phyloP scores from a whole-genome alignment of 2,888 invertebrate species.

The Bugulina stolonifera region DNA sequence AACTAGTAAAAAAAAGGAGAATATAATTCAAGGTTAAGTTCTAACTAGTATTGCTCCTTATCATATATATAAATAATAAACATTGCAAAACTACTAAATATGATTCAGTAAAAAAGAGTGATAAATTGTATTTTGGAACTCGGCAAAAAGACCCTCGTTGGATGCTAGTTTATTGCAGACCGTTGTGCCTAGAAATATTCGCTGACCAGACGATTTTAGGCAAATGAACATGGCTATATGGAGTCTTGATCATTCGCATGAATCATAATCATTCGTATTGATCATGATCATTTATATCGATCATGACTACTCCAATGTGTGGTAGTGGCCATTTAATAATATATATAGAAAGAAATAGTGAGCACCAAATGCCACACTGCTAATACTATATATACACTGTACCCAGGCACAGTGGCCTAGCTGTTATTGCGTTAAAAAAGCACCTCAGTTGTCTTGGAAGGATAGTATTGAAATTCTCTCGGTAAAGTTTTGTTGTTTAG shows the following conservation, averaged over 20 bases:
- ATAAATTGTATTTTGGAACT: not conserved
- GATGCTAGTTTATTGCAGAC: not conserved
- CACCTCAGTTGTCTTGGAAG: not conserved
- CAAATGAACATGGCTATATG: no score
- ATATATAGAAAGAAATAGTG: not conserved
- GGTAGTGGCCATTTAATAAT: no score
- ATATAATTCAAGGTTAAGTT: not conserved
- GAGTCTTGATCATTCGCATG: no score
- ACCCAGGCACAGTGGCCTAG: no score
- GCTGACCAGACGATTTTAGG: no score
- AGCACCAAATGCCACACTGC: not conserved
- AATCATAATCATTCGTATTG: no score
- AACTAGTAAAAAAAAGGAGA: not conserved
- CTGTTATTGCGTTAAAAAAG: not conserved
- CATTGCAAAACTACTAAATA: not conserved
- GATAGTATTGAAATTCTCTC: not conserved
- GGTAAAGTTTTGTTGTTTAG: not conserved
- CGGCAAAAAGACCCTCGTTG: not conserved
- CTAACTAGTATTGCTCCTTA: not conserved
- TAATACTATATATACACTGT: no score
- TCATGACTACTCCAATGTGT: no score
- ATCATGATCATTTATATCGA: no score
- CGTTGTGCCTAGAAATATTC: no score
- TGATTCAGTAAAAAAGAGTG: not conserved
- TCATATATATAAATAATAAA: no score